phyloP scores from a whole-genome alignment of 2,797 vertebrate species.

The Spheniscus humboldti region DNA sequence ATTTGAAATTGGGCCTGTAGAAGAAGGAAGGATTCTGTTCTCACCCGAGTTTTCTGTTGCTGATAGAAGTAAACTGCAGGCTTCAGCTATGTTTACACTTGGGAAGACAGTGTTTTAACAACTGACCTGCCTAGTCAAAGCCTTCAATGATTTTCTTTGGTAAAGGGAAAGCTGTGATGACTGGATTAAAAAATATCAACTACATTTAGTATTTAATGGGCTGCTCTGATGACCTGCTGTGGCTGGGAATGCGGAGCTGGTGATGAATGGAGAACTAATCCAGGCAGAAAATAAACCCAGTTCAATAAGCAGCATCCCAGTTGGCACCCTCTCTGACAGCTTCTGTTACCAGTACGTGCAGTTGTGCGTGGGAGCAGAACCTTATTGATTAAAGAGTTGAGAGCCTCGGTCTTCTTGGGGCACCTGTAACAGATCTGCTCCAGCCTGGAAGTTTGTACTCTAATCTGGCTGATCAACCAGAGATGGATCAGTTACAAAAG shows the following conservation, averaged over 20 bases:
- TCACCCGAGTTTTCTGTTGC: not conserved
- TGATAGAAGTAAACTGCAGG: not conserved
- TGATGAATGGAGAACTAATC: not conserved
- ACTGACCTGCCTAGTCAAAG: not conserved
- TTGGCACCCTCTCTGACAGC: not conserved
- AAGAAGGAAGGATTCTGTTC: not conserved
- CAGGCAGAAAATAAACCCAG: conserved; percentile 10
- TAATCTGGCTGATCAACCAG: not conserved
- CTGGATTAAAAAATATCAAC: not conserved
- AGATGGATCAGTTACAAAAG: not conserved
- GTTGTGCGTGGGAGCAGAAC: not conserved
- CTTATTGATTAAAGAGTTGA: not conserved
- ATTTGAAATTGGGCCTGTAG: not conserved
- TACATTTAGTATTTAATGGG: not conserved
- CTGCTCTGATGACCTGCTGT: not conserved
- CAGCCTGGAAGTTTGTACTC: not conserved
- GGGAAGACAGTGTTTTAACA: not conserved
- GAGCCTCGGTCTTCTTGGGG: not conserved
- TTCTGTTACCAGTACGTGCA: not conserved
- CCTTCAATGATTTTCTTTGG: not conserved
- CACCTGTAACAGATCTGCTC: not conserved
- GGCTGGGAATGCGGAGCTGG: not conserved
- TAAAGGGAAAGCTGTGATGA: not conserved
- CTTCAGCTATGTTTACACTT: not conserved
- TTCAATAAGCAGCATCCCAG: not conserved